These are phyloP conservation scores for Bacillus rossius DNA, from an alignment of 1,140 invertebrate genomes.

Conservation along the genomic window DNA sequence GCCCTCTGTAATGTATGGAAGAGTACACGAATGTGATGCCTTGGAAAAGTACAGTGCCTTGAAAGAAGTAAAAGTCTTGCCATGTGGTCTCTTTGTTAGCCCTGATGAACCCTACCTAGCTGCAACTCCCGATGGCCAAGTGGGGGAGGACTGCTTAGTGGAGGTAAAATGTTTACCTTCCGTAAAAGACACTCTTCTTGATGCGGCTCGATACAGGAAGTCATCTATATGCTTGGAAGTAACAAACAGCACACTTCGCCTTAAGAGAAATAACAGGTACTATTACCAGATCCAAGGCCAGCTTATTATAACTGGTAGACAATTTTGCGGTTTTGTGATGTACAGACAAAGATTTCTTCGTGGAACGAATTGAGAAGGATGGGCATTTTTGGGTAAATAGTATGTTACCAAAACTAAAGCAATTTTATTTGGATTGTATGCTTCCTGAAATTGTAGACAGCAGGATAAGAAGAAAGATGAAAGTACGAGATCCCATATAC, in stretches of 20 bases:
- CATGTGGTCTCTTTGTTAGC: slow-evolving; percentile 8
- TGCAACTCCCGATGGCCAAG: slow-evolving; percentile 26
- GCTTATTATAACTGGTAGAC: slow-evolving; percentile 10
- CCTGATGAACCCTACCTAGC: slow-evolving; percentile 17
- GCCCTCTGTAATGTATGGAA: neutral
- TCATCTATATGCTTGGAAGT: neutral
- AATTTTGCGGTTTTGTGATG: slow-evolving; percentile 17
- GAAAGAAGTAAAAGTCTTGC: neutral
- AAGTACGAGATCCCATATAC: no score
- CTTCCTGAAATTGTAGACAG: no score
- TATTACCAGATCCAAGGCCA: slow-evolving; percentile 18
- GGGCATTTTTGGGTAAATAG: no score
- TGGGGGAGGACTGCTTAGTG: slow-evolving; percentile 21
- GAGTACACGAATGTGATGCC: neutral
- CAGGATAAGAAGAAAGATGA: no score
- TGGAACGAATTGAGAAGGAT: neutral
- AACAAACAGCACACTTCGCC: neutral
- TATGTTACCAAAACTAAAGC: no score
- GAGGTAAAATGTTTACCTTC: slow-evolving; percentile 20
- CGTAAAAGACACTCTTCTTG: neutral
- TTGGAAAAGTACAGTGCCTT: neutral
- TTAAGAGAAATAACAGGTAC: slow-evolving; percentile 11
- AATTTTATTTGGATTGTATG: no score
- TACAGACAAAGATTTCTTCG: slow-evolving; percentile 4
- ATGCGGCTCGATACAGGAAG: neutral